Percentiles rank a stretch among this genome's conserved stretches.
These are phyloP conservation scores for Paratilapia polleni DNA, from an alignment of 2,113 vertebrate species.

Conservation along the genomic window DNA sequence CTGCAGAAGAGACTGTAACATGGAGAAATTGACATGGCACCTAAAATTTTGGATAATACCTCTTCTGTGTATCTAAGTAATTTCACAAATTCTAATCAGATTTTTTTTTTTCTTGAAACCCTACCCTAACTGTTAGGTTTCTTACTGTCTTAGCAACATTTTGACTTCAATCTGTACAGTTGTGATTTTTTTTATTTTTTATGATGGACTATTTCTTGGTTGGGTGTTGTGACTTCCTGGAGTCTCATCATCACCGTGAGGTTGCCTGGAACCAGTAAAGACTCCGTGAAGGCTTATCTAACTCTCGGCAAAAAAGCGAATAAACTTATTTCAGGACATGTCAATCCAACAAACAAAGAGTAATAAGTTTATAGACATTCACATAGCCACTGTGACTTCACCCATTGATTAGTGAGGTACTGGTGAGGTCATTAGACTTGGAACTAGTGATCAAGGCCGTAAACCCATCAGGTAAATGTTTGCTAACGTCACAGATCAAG, in stretches of 20 bases:
- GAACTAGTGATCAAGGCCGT: fast-evolving
- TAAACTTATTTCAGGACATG: fast-evolving
- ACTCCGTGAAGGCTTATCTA: not conserved
- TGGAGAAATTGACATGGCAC: not conserved
- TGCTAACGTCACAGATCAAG: not conserved
- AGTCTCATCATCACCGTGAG: not conserved
- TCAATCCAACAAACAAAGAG: not conserved
- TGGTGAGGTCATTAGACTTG: too few species aligned
- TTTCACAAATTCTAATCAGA: not conserved
- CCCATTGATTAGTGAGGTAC: not conserved
- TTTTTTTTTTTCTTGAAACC: not conserved
- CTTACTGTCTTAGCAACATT: not conserved
- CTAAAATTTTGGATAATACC: not conserved
- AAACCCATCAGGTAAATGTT: not conserved
- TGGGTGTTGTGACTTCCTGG: not conserved
- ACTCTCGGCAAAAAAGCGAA: not conserved
- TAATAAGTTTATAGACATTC: not conserved
- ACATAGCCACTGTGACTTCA: not conserved
- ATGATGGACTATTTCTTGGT: not conserved
- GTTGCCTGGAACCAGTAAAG: not conserved
- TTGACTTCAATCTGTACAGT: not conserved
- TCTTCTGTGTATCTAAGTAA: not conserved
- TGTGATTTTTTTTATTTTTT: not conserved
- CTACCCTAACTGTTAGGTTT: not conserved
- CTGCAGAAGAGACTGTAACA: not conserved